Base-by-base conservation (phyloP, 1,140 invertebrate genomes). In the Lethrus apterus region DNA sequence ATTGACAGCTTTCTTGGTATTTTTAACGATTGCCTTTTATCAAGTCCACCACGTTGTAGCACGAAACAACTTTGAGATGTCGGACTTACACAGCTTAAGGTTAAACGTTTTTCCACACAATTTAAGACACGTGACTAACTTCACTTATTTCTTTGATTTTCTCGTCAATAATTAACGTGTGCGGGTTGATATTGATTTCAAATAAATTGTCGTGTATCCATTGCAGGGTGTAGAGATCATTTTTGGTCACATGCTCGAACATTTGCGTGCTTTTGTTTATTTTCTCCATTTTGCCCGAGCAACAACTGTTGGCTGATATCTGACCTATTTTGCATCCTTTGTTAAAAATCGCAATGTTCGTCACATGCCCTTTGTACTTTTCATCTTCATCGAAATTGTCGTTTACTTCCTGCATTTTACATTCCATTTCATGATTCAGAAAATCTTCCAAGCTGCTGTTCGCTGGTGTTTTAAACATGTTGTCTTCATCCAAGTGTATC, bases 141-240 rank as follows among this genome's bases (percentile, higher is more conserved):
- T 57, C 55, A 23, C 55, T 57, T 2, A 42, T 8, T 29, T 51
- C 50, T 29, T 49, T 51, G 9, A 54, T 15, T 30, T 44, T 50
- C 17, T 57, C 50, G 32, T 51, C 54, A 2, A 57, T 46, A 13
- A 57, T 44, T 2, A 57, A 23, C 13, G 48, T 46, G 32, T 52
- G 43, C 1, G 55, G 52, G 46, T 55, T 52, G 2, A 57, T 34
- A 9, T 53, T 41, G 9, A 57, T 47, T 14, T 44, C 47, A 31
- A 57, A 57, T 10, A 57, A 33, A 26, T 57, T 57, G 17, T 50
- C 53, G 40, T 57, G 32, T 4, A 57, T 50, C 55, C 55, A 57
- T 31, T 57, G 48, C 40, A 57, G 45, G 31, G 51, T 54, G n/a
- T 48, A 49, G n/a, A 57, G 43, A 34, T 57, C 52, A 32, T 51